phyloP scores from a whole-genome alignment of 2,888 invertebrate genomes.

The Cotesia congregata region DNA sequence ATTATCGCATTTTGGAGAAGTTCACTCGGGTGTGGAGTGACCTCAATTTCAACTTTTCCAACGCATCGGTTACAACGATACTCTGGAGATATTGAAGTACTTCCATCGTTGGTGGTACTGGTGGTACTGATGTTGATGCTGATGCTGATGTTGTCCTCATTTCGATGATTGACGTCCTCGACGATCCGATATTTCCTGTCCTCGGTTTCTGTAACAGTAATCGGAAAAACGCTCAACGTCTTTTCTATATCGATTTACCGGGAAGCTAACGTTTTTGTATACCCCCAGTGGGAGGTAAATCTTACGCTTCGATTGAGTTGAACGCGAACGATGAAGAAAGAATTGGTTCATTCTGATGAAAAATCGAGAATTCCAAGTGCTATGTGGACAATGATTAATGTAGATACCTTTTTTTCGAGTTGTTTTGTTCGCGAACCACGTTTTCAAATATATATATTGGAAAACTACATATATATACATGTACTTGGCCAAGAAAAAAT shows the following conservation, averaged over 20 bases:
- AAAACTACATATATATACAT: neutral
- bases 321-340: neutral
- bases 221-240: slow-evolving; percentile 29
- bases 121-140: neutral
- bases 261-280: slow-evolving; percentile 12
- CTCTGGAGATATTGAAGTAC: neutral
- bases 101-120: neutral
- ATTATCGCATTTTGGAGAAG: neutral
- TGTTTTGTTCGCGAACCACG: neutral
- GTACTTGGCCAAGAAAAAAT: neutral
- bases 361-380: neutral
- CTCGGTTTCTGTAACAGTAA: slow-evolving; percentile 38
- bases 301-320: neutral
- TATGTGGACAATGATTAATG: slow-evolving; percentile 1
- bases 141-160: slow-evolving; percentile 25
- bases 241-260: slow-evolving; percentile 5
- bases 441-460: slow-evolving; percentile 3
- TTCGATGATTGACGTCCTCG: slow-evolving; percentile 34
- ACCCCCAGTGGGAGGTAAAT: neutral
- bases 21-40: slow-evolving; percentile 14
- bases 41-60: slow-evolving; percentile 34
- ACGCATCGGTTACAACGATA: slow-evolving; percentile 18
- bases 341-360: neutral
- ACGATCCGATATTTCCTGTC: slow-evolving; percentile 19
- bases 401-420: neutral